Evolutionary conservation across 2,888 invertebrate genomes (phyloP).

Genomic region (Beris morrisii): DNA sequence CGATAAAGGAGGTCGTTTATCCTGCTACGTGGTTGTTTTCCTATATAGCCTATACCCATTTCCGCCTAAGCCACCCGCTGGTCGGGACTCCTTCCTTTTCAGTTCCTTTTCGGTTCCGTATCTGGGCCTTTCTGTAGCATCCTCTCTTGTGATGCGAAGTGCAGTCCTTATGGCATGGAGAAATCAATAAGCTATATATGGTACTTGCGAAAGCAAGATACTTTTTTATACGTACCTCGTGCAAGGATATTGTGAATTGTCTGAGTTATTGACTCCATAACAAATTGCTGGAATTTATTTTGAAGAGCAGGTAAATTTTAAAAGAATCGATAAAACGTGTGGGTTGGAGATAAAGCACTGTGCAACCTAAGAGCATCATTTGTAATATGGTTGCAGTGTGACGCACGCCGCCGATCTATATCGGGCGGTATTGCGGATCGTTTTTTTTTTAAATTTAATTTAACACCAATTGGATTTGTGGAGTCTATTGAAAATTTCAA

Average conservation of each 20-base stretch:
- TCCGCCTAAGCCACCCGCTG: conserved; percentile 15
- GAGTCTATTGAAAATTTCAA: too few relatives aligned
- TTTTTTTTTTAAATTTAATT: too few relatives aligned
- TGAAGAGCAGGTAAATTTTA: too few relatives aligned
- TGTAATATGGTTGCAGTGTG: too few relatives aligned
- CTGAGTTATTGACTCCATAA: conserved; percentile 26
- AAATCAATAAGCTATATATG: not conserved
- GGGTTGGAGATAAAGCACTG: too few relatives aligned
- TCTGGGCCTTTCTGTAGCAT: not conserved
- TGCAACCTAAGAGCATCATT: too few relatives aligned
- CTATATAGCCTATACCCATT: conserved; percentile 23
- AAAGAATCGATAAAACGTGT: too few relatives aligned
- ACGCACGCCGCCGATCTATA: too few relatives aligned
- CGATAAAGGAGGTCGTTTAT: conserved; percentile 45
- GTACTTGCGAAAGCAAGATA: not conserved
- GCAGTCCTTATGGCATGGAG: not conserved
- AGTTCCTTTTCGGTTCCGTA: conserved; percentile 6
- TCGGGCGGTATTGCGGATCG: too few relatives aligned
- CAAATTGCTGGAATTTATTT: conserved; percentile 7
- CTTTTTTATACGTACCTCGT: not conserved
- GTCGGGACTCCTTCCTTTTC: conserved; percentile 9
- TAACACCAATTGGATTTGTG: too few relatives aligned
- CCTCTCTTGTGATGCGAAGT: conserved; percentile 8
- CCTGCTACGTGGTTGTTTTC: conserved; percentile 38
- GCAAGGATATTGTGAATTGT: conserved; percentile 26